Evolutionary conservation across 2,888 invertebrate species (phyloP).

Genomic region (Syrista parreyssii): DNA sequence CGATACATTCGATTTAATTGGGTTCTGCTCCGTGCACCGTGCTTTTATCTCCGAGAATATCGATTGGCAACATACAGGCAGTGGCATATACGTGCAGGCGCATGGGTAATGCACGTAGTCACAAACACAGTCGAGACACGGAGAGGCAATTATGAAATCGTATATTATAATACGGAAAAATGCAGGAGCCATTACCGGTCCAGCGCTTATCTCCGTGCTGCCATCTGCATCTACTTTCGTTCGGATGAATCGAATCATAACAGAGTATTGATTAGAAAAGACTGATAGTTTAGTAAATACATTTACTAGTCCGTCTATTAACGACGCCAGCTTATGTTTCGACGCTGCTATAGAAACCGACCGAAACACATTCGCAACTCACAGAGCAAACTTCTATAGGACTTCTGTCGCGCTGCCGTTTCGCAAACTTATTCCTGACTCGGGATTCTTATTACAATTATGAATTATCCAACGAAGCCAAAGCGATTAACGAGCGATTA

Average conservation of each 20-base stretch:
- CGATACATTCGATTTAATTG: conserved; percentile 43
- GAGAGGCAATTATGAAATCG: background rate
- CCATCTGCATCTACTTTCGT: background rate
- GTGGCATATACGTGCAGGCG: background rate
- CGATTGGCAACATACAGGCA: background rate
- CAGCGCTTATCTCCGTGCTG: background rate
- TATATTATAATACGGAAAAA: background rate
- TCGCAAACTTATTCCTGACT: background rate
- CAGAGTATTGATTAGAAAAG: background rate
- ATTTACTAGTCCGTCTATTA: background rate
- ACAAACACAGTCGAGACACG: background rate
- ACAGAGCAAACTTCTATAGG: background rate
- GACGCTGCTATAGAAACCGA: background rate
- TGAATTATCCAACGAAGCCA: background rate
- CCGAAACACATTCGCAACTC: background rate
- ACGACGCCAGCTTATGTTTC: background rate
- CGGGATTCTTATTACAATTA: background rate
- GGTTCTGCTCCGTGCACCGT: conserved; percentile 28
- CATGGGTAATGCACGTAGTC: background rate
- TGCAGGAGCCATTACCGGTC: background rate
- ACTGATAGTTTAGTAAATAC: background rate
- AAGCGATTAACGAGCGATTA: background rate
- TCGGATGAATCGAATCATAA: background rate
- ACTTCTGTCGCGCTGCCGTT: background rate
- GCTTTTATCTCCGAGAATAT: background rate